These are phyloP conservation scores for Cepphus grylle DNA, from an alignment of 2,113 vertebrate species.

Conservation along the genomic window DNA sequence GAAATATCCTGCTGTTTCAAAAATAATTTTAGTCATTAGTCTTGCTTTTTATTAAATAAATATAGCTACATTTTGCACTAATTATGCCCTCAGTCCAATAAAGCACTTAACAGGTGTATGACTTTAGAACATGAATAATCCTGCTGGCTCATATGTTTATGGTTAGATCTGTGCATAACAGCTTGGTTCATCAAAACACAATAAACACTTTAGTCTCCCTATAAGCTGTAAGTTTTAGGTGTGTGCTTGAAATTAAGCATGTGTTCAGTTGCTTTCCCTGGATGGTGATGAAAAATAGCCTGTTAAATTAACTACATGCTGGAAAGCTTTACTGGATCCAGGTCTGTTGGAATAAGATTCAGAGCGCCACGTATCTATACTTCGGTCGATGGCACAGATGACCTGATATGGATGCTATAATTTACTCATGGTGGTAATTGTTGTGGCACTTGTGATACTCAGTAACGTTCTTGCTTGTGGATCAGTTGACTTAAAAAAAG, in stretches of 20 bases:
- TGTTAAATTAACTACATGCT: neutral
- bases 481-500: neutral
- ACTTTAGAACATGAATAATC: slow-evolving; percentile 4
- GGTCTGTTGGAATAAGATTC: neutral
- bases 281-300: neutral
- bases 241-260: neutral
- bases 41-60: slow-evolving; percentile 53
- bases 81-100: slow-evolving; percentile 40
- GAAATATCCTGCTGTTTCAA: slow-evolving; percentile 28
- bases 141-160: neutral
- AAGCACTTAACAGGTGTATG: slow-evolving; percentile 57
- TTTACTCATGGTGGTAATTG: neutral
- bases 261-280: neutral
- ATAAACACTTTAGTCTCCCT: neutral
- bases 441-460: neutral
- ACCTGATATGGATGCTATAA: neutral
- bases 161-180: neutral
- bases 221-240: neutral
- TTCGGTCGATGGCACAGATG: neutral
- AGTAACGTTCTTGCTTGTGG: neutral
- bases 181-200: slow-evolving; percentile 39
- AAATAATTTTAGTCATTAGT: slow-evolving; percentile 48
- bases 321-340: neutral
- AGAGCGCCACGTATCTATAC: neutral
- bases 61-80: slow-evolving; percentile 35